Conservation (phyloP, 2,888 invertebrate species). For the Notodonta dromedarius region DNA sequence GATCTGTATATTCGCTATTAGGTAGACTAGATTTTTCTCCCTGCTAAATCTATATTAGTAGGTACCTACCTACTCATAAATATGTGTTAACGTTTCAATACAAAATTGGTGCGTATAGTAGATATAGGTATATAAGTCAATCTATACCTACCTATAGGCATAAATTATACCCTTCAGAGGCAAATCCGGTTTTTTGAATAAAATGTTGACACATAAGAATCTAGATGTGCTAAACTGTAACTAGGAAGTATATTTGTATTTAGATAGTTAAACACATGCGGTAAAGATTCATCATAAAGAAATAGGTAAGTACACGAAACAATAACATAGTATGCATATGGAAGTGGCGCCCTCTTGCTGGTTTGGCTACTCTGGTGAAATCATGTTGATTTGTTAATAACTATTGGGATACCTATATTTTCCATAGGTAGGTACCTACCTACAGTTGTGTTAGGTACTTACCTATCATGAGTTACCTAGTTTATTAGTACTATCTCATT, state of each 20-base stretch:
- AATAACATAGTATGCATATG: constrained; percentile 1
- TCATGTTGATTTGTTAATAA: no score
- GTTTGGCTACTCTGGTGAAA: constrained; percentile 10
- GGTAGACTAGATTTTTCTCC: constrained; percentile 8
- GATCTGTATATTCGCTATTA: constrained; percentile 5
- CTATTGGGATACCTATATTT: no score
- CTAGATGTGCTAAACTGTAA: not conserved
- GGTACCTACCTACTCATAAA: no score
- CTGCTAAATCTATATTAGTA: not conserved
- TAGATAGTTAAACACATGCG: not conserved
- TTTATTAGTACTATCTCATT: no score
- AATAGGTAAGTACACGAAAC: not conserved
- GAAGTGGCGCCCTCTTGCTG: constrained; percentile 37
- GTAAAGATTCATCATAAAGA: not conserved
- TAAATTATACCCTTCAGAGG: not conserved
- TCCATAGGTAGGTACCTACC: no score
- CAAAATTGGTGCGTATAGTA: no score
- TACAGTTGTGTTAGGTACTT: no score
- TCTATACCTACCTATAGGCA: not conserved
- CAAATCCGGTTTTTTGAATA: not conserved
- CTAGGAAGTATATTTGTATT: not conserved
- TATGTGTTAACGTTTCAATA: no score
- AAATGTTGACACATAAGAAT: not conserved
- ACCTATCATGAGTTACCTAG: no score
- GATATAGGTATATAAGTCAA: no score